Evolutionary conservation across 2,888 invertebrate genomes (phyloP), one percentile per base, ranked within the genome.

Genomic region (Hyles lineata): DNA sequence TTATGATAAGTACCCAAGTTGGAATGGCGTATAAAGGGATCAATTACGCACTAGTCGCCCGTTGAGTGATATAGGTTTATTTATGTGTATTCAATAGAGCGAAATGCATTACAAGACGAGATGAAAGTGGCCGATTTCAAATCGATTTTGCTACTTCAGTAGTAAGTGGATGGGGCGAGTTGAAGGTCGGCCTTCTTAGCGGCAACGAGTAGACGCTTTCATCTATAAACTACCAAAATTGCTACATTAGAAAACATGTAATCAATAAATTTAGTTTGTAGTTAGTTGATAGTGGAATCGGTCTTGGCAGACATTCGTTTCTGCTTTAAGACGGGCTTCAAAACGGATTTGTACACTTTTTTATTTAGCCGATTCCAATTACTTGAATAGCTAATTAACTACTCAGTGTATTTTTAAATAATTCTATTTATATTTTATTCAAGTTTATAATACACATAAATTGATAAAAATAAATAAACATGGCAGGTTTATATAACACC

Each of bases 31-130:
- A 73, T 74, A 73, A 76, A 72, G 62, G 74, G 74, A 76, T 77
- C 77, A 78, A 77, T 77, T 76, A 74, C 74, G 76, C 69, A 75
- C 73, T 72, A 72, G 72, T 73, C 61, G 72, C 58, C 74, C 71
- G 76, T 76, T 67, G 72, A 72, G 67, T 74, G 76, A 76, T 74
- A 71, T 63, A 71, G 72, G 71, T 72, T 62, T 74, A 77, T 77
- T 77, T 75, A 71, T 77, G 76, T 78, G 78, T 75, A 76, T 73
- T 75, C 74, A 69, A 74, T 75, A 70, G 61, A 73, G 74, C 67
- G 74, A 67, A 67, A 67, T 67, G 67, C 67, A 67, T 67, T 67
- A 67, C 67, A 67, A 67, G 67, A 67, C 67, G 43, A 67, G 67
- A 67, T 67, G 67, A 67, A 67, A 67, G 67, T 67, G 67, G 67